phyloP scores from a whole-genome alignment of 1,140 invertebrate species.

The Melanaphis sacchari region DNA sequence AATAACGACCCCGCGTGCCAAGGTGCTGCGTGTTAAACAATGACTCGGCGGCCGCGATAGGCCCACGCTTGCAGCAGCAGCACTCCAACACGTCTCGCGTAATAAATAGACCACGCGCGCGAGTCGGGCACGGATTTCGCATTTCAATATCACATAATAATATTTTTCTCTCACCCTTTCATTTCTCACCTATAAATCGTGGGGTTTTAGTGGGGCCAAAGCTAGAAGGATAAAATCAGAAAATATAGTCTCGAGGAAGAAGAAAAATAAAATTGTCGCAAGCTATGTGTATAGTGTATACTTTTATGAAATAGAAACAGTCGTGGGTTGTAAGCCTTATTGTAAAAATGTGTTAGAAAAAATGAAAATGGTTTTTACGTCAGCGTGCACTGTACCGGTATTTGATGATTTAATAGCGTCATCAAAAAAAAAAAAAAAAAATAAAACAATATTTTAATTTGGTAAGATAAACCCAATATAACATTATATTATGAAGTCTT shows the following conservation, averaged over 20 bases:
- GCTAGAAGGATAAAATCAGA: not conserved
- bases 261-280: no score
- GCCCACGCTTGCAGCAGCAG: not conserved
- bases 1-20: constrained; percentile 22
- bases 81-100: constrained; percentile 47
- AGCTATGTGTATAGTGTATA: no score
- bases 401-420: no score
- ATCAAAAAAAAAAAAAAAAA: no score
- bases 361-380: no score
- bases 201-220: not conserved
- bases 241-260: not conserved
- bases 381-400: no score
- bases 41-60: constrained; percentile 36
- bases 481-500: no score
- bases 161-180: constrained; percentile 9
- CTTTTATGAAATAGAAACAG: no score
- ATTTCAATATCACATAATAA: constrained; percentile 51
- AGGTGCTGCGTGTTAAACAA: constrained; percentile 48
- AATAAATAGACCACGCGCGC: constrained; percentile 50
- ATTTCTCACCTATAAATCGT: constrained; percentile 12
- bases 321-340: no score
- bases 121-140: constrained; percentile 51
- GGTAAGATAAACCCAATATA: no score
- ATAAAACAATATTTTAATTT: no score
- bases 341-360: no score